phyloP scores from a whole-genome alignment of 37 sponge, comb jelly and placozoan species.

The Aplysina aerophoba region DNA sequence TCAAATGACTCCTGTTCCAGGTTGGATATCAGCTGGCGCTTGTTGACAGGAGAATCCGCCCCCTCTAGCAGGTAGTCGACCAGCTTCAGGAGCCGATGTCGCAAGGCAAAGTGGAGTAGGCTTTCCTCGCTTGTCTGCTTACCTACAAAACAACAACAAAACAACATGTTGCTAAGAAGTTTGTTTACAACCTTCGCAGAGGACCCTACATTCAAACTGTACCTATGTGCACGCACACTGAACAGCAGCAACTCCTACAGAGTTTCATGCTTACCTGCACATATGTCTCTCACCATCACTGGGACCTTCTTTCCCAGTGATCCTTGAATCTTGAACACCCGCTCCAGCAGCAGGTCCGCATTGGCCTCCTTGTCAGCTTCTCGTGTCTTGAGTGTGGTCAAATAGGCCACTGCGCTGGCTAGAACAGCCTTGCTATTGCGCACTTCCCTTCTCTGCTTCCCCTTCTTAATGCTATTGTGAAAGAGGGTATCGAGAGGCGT shows the following conservation, averaged over 20 bases:
- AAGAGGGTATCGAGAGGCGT: slow-evolving; percentile 24
- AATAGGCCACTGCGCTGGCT: slow-evolving; percentile 1
- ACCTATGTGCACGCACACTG: neutral
- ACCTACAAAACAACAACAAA: neutral
- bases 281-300: neutral
- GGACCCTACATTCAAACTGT: neutral
- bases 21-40: neutral
- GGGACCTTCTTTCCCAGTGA: neutral
- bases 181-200: too few relatives aligned
- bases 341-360: neutral
- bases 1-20: slow-evolving; percentile 17
- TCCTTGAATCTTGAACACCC: neutral
- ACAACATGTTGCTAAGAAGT: too few relatives aligned
- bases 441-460: neutral
- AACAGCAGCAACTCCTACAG: neutral
- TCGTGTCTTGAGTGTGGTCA: slow-evolving; percentile 1
- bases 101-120: slow-evolving; percentile 20
- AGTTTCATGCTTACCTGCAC: neutral
- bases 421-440: neutral
- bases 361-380: neutral
- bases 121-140: neutral
- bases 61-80: neutral
- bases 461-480: slow-evolving; percentile 24
- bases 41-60: neutral
- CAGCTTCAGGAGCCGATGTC: neutral